Percentiles rank a stretch among this genome's conserved stretches.
phyloP scores from a whole-genome alignment of 2,113 vertebrate genomes.

The Neotoma lepida region DNA sequence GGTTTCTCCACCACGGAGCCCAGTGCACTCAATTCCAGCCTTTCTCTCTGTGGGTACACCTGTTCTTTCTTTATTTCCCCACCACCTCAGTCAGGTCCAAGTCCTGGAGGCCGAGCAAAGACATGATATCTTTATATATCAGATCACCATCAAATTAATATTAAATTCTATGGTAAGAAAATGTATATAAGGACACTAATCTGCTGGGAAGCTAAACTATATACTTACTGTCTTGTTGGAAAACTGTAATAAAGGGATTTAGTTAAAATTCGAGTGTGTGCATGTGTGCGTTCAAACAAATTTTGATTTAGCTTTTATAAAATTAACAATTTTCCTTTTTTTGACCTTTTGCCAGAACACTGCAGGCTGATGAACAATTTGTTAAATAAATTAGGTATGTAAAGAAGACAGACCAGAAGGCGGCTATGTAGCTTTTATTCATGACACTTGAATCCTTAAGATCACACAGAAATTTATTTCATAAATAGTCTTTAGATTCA shows the following conservation, averaged over 20 bases:
- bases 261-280: background rate
- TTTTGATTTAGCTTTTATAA: constrained; percentile 25
- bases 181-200: background rate
- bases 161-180: background rate
- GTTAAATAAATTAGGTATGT: constrained; percentile 49
- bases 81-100: background rate
- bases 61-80: background rate
- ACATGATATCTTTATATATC: background rate
- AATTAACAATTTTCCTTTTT: background rate
- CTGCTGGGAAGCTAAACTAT: background rate
- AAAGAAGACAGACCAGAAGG: constrained; percentile 48
- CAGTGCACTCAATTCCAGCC: background rate
- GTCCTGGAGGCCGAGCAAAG: background rate
- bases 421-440: constrained; percentile 77
- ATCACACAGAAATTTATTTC: constrained; percentile 56
- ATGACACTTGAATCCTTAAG: constrained; percentile 55
- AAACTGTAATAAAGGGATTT: background rate
- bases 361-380: constrained; percentile 19
- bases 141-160: constrained; percentile 6
- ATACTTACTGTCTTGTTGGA: background rate
- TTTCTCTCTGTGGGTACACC: background rate
- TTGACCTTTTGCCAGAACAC: background rate
- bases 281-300: background rate
- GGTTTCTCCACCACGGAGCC: background rate
- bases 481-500: constrained; percentile 73